Evolutionary conservation across 53 echinoderm and acorn worm genomes (phyloP).

Genomic region (Zoroaster sp.): DNA sequence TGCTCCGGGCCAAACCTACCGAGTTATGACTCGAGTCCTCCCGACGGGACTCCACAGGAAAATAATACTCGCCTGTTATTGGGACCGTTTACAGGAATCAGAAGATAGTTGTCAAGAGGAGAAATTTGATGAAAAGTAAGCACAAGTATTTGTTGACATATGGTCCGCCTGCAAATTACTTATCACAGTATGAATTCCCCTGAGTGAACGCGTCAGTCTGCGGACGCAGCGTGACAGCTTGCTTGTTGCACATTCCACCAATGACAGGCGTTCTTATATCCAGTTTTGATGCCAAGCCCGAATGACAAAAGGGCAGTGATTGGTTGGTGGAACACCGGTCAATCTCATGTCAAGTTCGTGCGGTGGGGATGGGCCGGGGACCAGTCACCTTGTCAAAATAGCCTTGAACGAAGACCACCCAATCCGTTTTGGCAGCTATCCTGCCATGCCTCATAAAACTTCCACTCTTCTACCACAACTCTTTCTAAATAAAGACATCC

Average conservation of each 20-base stretch:
- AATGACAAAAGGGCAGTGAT: background rate
- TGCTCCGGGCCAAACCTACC: background rate
- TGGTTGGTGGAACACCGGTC: conserved; percentile 21
- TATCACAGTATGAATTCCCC: conserved; percentile 65
- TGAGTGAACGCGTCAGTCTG: conserved; percentile 47
- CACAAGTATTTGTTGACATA: conserved; percentile 78
- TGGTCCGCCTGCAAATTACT: conserved; percentile 84
- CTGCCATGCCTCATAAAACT: conserved; percentile 43
- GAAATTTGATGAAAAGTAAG: conserved; percentile 60
- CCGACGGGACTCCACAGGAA: background rate
- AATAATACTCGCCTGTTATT: conserved; percentile 48
- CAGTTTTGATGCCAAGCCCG: background rate
- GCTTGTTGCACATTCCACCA: conserved; percentile 47
- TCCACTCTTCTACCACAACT: background rate
- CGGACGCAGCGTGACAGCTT: conserved; percentile 63
- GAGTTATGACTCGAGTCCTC: background rate
- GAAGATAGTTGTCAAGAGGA: conserved; percentile 52
- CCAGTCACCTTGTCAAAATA: conserved; percentile 56
- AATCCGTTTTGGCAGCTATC: conserved; percentile 45
- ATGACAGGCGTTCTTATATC: conserved; percentile 3
- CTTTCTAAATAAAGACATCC: conserved; percentile 38
- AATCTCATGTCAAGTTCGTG: conserved; percentile 45
- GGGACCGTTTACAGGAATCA: conserved; percentile 45
- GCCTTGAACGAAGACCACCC: conserved; percentile 33
- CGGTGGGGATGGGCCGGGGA: conserved; percentile 1